Conservation (phyloP, 2,113 vertebrate species). For the Dipodomys merriami region DNA sequence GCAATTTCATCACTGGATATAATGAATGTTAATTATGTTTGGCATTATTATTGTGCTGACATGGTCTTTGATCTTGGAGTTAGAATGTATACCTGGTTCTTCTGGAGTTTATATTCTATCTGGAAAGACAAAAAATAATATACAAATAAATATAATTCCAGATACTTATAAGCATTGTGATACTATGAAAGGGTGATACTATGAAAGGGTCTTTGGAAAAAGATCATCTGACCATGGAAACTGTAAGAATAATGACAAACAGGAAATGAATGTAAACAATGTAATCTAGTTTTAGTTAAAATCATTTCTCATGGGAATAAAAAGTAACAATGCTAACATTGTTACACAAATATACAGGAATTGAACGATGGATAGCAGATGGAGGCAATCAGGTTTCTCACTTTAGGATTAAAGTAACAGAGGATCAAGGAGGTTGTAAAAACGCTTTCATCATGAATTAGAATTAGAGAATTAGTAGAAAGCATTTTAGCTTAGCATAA, state of each 20-base stretch:
- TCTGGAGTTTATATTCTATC: slow-evolving; percentile 20
- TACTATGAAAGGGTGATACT: slow-evolving; percentile 8
- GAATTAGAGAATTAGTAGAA: background rate
- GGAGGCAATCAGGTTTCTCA: background rate
- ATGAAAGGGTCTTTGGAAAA: background rate
- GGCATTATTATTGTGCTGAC: background rate
- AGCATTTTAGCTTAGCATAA: background rate
- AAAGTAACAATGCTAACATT: slow-evolving; percentile 36
- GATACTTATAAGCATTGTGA: background rate
- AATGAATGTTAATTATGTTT: slow-evolving; percentile 44
- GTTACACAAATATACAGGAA: background rate
- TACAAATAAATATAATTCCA: slow-evolving; percentile 26
- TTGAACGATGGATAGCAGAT: slow-evolving; percentile 27
- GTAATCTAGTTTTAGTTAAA: background rate
- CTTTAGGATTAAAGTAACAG: background rate
- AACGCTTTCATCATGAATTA: background rate
- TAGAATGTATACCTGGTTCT: slow-evolving; percentile 40
- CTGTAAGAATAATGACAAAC: background rate
- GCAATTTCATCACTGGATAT: background rate
- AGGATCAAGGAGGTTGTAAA: background rate
- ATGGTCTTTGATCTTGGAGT: slow-evolving; percentile 4
- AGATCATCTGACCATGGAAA: background rate
- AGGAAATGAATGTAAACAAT: slow-evolving; percentile 15
- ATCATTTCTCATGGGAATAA: background rate
- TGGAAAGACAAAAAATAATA: slow-evolving; percentile 8